Base-by-base conservation (phyloP, 30 jellyfish, hydroid and myxozoan species). In the Hydractinia echinata region DNA sequence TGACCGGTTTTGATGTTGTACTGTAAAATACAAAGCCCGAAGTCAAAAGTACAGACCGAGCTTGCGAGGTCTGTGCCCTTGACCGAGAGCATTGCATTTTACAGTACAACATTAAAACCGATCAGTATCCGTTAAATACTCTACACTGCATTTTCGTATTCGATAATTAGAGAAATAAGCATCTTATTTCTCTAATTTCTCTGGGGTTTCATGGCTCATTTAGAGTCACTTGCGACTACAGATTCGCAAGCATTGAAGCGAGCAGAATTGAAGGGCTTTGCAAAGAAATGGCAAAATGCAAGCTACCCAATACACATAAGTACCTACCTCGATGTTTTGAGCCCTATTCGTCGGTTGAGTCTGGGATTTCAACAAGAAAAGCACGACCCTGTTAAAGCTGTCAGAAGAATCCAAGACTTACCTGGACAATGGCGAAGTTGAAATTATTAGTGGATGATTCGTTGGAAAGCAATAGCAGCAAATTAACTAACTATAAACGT, bases 321-420 rank as follows among this genome's bases (percentile, higher is more conserved):
- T 7, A 79, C 55, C 49, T 79, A 79, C 69, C 1, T 62, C 11
- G 85, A 80, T 68, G 88, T 80, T 68, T 48, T 68, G 50, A 19
- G 86, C 8, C 84, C 88, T 13, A 48, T 80, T 14, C 30, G 56
- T 4, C 53, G 44, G 55, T 66, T 80, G 72, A 80, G 88, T 51
- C 61, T 58, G n/a, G 69, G 84, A 11, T 80, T 80, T 49, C 88
- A 80, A 66, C 54, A 16, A 19, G 84, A 80, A 14, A 67, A 19
- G 49, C 76, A 80, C 19, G 88, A 80, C 84, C 88, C 72, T 5
- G 88, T 80, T 8, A 10, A 44, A 18, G 88, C 88, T 5, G 88
- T 80, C 71, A 51, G 82, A 16, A 14, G 84, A 51, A 21, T 80
- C 15, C 68, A 80, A 80, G 84, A 60, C 50, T 62, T 49, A 80